Evolutionary conservation across 2,113 vertebrate genomes (phyloP), one percentile per base, ranked within the genome.

Genomic region (Sphaerodactylus townsendi): DNA sequence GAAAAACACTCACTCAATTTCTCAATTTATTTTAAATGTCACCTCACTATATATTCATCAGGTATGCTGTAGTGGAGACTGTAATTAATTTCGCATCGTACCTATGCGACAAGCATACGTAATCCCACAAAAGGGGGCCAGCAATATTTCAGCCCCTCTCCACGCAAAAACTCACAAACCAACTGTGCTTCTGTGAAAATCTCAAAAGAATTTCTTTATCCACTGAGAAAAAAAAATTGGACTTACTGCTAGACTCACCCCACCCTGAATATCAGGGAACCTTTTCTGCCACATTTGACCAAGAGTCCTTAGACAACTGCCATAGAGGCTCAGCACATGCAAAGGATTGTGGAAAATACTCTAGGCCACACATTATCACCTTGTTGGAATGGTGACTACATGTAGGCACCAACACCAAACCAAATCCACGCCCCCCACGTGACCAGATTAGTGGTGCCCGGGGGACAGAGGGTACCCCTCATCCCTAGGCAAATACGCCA

Each of bases 1-100:
- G 87, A 5, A 92, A 90, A 90, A 90, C 83, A 86, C 76, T 80
- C 75, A 25, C 73, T 92, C 92, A 44, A 93, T 95, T 94, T 94
- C 73, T 92, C 92, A 44, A 93, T 95, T 94, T 94, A 79, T 93
- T 94, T 87, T 41, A 90, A 94, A 90, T 92, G 93, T 85, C 94
- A 95, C 21, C 87, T 91, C 71, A 5, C 89, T 77, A 41, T 56
- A 89, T 82, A 93, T 93, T 95, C 92, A 93, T 94, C 91, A 91
- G 89, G 89, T 92, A 79, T 53, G 87, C 11, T 0, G 81, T 85
- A 66, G 92, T 87, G 64, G 82, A 59, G 87, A 92, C 79, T 89
- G 87, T 48, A 94, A 94, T 90, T 86, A 85, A 89, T 89, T 89
- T 72, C 89, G 37, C 82, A 83, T 0, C 66, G 30, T 82, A 77